Conservation (phyloP, 2,888 invertebrate genomes). For the Halictus ligatus region DNA sequence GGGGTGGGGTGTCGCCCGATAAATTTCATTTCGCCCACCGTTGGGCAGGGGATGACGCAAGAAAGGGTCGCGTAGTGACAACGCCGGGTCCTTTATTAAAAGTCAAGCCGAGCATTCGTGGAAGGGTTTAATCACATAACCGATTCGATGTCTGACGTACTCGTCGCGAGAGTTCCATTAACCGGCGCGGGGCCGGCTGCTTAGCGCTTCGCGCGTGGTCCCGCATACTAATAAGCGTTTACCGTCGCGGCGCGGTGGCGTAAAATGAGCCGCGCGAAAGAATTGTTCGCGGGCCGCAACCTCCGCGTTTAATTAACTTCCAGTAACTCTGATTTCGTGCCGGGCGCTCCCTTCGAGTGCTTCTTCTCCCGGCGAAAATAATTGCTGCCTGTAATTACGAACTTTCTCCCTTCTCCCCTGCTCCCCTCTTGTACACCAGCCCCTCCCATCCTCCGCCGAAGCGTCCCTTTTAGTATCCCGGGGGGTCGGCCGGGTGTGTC, state of each 20-base stretch:
- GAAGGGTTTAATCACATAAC: constrained; percentile 56
- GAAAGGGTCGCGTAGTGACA: constrained; percentile 27
- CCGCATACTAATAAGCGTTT: constrained; percentile 41
- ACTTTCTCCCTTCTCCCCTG: constrained; percentile 55
- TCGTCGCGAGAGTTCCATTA: constrained; percentile 45
- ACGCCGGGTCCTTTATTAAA: constrained; percentile 59
- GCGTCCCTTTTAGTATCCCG: neutral
- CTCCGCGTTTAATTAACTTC: constrained; percentile 79
- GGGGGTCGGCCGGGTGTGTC: neutral
- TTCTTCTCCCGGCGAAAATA: constrained; percentile 70
- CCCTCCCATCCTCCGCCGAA: neutral
- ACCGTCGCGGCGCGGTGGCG: neutral
- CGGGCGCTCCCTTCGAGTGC: constrained; percentile 35
- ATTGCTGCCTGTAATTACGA: constrained; percentile 78
- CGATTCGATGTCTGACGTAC: constrained; percentile 50
- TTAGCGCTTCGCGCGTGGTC: constrained; percentile 6
- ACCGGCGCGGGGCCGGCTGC: constrained; percentile 10
- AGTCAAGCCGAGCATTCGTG: constrained; percentile 54
- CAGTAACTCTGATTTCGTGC: constrained; percentile 74
- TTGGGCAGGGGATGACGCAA: neutral
- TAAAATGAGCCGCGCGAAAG: constrained; percentile 16
- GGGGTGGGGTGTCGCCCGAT: constrained; percentile 13
- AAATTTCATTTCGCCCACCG: constrained; percentile 50
- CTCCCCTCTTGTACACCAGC: neutral
- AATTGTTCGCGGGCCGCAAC: constrained; percentile 42